A percentile compares a stretch with the other conserved stretches of the same genome.
These are phyloP conservation scores for Montipora cactus DNA, from an alignment of 64 coral and sea anemone genomes.

Conservation along the genomic window DNA sequence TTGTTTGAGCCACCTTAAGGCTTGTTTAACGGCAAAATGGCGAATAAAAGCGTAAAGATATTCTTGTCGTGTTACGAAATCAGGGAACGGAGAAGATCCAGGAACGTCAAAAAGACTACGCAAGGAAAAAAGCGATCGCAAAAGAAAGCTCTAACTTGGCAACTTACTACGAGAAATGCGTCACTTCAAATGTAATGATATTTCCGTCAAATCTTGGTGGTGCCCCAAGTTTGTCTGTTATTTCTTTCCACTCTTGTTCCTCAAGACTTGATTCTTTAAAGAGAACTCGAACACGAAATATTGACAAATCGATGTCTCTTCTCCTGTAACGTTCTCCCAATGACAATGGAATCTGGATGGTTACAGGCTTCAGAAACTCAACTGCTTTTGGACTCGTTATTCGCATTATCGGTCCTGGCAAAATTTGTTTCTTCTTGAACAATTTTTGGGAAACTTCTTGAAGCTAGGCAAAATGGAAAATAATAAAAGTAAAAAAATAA, in stretches of 20 bases:
- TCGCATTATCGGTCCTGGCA: slow-evolving; percentile 13
- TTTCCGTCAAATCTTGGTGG: neutral
- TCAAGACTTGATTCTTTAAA: neutral
- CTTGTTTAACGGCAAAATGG: no score
- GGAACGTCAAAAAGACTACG: no score
- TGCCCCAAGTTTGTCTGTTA: neutral
- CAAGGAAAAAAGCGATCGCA: no score
- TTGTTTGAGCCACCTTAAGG: no score
- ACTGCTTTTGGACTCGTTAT: neutral
- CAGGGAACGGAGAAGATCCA: no score
- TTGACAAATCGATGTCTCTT: neutral
- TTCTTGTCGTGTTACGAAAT: no score
- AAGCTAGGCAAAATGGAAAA: neutral
- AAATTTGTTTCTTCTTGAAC: neutral
- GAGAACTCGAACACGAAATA: neutral
- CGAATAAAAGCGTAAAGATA: no score
- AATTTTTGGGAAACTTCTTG: slow-evolving; percentile 4
- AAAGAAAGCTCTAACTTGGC: neutral
- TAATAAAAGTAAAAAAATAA: neutral
- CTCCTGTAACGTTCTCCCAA: neutral
- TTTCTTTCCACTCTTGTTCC: neutral
- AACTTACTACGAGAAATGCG: slow-evolving; percentile 15
- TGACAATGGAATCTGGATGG: slow-evolving; percentile 12
- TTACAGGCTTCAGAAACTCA: neutral
- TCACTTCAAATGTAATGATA: neutral